These are phyloP conservation scores for Egretta garzetta DNA, from an alignment of 2,113 vertebrate genomes.

Conservation along the genomic window DNA sequence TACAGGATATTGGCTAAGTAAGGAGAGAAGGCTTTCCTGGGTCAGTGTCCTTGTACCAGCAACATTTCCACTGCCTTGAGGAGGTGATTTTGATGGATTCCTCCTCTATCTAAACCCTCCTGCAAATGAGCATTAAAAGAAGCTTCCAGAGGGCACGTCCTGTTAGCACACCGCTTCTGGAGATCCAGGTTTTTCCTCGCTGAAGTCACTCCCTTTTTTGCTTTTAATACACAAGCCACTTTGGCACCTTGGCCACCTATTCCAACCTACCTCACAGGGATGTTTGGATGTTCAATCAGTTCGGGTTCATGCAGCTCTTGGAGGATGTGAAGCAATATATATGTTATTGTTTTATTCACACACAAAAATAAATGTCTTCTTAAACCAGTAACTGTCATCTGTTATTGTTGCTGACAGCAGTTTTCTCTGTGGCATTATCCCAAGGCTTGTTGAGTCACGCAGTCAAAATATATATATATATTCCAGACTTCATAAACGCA, in stretches of 20 bases:
- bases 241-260: neutral
- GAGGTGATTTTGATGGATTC: conserved; percentile 32
- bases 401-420: neutral
- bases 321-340: conserved; percentile 7
- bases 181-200: conserved; percentile 1
- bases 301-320: conserved; percentile 8
- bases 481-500: neutral
- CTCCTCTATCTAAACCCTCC: conserved; percentile 17
- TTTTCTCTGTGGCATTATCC: neutral
- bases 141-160: conserved; percentile 18
- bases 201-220: conserved; percentile 54
- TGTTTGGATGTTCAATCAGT: conserved; percentile 13
- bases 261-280: conserved; percentile 58
- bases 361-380: conserved; percentile 32
- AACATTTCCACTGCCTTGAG: conserved; percentile 12
- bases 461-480: neutral
- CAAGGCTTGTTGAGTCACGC: neutral
- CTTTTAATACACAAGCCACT: conserved; percentile 23
- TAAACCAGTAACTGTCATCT: neutral
- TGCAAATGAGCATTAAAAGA: conserved; percentile 28
- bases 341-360: conserved; percentile 43
- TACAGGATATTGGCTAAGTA: neutral
- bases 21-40: neutral
- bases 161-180: neutral
- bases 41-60: neutral